These are phyloP conservation scores for Andrena haemorrhoa DNA, from an alignment of 2,888 invertebrate genomes.

Conservation along the genomic window DNA sequence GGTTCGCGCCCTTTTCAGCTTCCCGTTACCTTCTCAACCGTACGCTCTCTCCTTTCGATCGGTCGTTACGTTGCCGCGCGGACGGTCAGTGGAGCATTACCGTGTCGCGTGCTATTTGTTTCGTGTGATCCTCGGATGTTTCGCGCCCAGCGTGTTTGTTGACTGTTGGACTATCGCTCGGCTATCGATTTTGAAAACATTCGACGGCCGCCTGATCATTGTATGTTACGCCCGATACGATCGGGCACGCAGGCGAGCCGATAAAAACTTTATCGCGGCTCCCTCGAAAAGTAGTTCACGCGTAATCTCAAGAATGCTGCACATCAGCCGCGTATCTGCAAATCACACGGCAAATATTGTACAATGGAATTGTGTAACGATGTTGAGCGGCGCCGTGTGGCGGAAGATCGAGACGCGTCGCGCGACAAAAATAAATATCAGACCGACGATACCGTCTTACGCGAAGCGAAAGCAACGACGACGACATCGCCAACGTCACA, in stretches of 20 bases:
- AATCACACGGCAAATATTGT: slow-evolving; percentile 69
- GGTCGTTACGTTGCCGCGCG: background rate
- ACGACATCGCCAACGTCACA: background rate
- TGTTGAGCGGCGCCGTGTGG: slow-evolving; percentile 53
- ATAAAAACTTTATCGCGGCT: slow-evolving; percentile 59
- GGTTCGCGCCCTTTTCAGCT: background rate
- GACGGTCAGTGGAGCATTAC: background rate
- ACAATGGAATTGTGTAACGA: slow-evolving; percentile 69
- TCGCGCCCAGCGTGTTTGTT: slow-evolving; percentile 2
- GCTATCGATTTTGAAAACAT: slow-evolving; percentile 45
- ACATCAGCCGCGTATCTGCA: slow-evolving; percentile 57
- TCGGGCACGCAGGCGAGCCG: slow-evolving; percentile 36
- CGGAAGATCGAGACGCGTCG: slow-evolving; percentile 52
- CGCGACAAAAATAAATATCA: slow-evolving; percentile 53
- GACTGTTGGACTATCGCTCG: slow-evolving; percentile 35
- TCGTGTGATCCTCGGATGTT: slow-evolving; percentile 17
- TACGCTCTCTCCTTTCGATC: background rate
- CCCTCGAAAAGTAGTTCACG: slow-evolving; percentile 68
- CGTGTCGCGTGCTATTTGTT: slow-evolving; percentile 1
- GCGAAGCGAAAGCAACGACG: background rate
- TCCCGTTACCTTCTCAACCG: background rate
- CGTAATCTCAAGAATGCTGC: slow-evolving; percentile 71
- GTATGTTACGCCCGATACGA: slow-evolving; percentile 35
- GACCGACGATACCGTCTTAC: slow-evolving; percentile 27
- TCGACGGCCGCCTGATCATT: slow-evolving; percentile 23